A percentile compares a stretch with the other conserved stretches of the same genome.
phyloP scores from a whole-genome alignment of 2,888 invertebrate species.

The Cordilura impudica region DNA sequence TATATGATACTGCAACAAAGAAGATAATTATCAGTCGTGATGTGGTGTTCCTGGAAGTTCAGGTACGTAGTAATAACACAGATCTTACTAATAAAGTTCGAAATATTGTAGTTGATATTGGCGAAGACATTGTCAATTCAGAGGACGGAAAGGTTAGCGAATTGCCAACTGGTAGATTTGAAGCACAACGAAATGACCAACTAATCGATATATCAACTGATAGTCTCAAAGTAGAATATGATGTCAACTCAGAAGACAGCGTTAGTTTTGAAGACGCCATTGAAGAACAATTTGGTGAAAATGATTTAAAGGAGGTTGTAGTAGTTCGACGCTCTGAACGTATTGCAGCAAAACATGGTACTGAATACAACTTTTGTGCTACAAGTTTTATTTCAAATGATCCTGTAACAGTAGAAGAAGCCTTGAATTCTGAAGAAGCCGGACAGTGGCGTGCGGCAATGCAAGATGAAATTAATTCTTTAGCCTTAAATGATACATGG shows the following conservation, averaged over 20 bases:
- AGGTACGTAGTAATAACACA: conserved; percentile 13
- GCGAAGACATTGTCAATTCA: conserved; percentile 32
- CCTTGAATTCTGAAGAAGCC: too few relatives aligned
- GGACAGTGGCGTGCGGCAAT: too few relatives aligned
- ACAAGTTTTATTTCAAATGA: conserved; percentile 20
- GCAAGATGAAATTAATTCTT: too few relatives aligned
- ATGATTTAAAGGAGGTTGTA: background rate
- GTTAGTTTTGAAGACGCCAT: conserved; percentile 1
- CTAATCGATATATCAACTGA: background rate
- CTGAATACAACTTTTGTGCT: conserved; percentile 20
- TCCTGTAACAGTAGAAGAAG: conserved; percentile 24
- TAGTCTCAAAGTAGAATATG: conserved; percentile 3
- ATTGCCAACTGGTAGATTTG: background rate
- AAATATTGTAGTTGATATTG: background rate
- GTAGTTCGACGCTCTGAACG: conserved; percentile 23
- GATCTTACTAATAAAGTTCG: conserved; percentile 3
- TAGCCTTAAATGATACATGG: too few relatives aligned
- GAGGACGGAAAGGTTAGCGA: background rate
- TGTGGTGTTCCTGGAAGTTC: conserved; percentile 57
- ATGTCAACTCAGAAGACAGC: background rate
- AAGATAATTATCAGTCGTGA: too few relatives aligned
- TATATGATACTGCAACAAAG: conserved; percentile 30
- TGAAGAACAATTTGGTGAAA: background rate
- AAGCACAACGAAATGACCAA: background rate
- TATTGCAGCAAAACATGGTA: background rate